Conservation (phyloP, 1,140 invertebrate species). For the Neotoxoptera formosana region DNA sequence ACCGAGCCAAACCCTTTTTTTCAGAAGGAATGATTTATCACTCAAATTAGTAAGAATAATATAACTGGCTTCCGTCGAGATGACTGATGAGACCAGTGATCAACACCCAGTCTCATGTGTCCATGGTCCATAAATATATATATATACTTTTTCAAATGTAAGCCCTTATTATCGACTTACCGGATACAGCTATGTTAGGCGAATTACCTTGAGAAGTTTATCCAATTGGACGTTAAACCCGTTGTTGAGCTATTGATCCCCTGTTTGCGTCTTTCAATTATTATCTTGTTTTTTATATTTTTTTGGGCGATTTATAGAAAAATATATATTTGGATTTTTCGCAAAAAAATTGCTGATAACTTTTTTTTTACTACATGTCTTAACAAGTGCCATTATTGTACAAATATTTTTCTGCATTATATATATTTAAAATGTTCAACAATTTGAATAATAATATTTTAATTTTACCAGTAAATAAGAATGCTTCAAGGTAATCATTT, state of each 20-base stretch:
- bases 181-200: background rate
- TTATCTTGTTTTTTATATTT: background rate
- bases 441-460: background rate
- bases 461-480: background rate
- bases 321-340: background rate
- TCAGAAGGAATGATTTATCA: background rate
- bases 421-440: background rate
- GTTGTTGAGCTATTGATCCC: background rate
- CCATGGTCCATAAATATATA: background rate
- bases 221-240: background rate
- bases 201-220: background rate
- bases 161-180: background rate
- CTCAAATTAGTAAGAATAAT: background rate
- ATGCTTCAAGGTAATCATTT: background rate
- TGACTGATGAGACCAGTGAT: conserved; percentile 1
- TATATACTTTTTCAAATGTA: background rate
- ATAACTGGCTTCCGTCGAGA: background rate
- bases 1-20: background rate
- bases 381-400: background rate
- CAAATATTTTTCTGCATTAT: background rate
- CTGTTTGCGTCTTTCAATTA: background rate
- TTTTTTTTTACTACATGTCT: background rate
- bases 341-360: background rate
- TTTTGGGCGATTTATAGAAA: background rate
- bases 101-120: background rate